Evolutionary conservation across 2,113 vertebrate species (phyloP).

Genomic region (Pavo muticus): DNA sequence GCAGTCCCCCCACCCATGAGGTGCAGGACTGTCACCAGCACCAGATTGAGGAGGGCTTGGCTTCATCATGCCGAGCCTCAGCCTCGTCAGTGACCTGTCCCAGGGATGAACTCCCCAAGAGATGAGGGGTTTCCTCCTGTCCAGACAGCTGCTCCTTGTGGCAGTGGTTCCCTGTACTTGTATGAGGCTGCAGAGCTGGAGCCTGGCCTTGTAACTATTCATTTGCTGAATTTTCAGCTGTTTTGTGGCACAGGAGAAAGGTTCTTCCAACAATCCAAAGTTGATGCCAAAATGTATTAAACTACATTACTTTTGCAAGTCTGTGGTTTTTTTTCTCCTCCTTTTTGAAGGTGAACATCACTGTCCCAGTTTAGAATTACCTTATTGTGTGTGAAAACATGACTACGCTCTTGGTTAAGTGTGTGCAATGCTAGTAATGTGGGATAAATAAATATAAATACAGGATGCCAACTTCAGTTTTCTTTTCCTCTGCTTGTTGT

Average conservation of each 20-base stretch:
- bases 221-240: neutral
- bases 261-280: neutral
- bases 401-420: neutral
- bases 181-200: neutral
- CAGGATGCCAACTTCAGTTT: neutral
- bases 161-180: fast-evolving
- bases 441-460: neutral
- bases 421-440: neutral
- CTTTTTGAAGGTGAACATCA: neutral
- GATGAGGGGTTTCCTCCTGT: neutral
- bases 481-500: neutral
- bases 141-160: neutral
- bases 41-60: fast-evolving
- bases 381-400: neutral
- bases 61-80: neutral
- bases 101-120: fast-evolving
- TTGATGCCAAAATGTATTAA: neutral
- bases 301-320: neutral
- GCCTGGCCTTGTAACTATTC: neutral
- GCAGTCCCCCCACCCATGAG: neutral
- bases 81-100: neutral
- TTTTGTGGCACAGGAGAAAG: neutral
- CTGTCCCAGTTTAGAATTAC: neutral
- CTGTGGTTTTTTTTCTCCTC: neutral
- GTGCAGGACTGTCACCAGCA: fast-evolving